Evolutionary conservation across 1,140 invertebrate species (phyloP).

Genomic region (Ganaspis sp.): DNA sequence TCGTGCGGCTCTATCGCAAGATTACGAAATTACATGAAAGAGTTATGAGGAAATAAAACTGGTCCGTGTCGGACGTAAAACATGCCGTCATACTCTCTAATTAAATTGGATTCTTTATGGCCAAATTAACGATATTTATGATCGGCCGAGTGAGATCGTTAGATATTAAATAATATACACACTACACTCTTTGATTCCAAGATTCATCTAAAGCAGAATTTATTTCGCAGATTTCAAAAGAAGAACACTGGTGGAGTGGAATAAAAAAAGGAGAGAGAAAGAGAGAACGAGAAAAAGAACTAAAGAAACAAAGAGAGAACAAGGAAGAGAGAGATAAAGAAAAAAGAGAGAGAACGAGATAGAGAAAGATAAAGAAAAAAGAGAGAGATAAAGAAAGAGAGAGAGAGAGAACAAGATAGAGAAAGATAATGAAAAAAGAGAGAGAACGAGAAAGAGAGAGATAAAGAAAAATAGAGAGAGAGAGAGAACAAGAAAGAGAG

Average conservation of each 20-base stretch:
- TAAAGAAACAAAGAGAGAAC: no score
- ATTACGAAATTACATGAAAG: background rate
- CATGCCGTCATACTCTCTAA: conserved; percentile 12
- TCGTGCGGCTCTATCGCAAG: background rate
- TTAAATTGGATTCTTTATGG: conserved; percentile 15
- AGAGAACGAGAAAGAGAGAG: no score
- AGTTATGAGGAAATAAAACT: background rate
- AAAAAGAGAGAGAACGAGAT: no score
- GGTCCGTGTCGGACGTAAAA: background rate
- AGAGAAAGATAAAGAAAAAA: no score
- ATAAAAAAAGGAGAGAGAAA: no score
- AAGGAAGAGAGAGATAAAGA: no score
- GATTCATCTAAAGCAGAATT: background rate
- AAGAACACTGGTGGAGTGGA: no score
- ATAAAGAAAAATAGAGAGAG: background rate
- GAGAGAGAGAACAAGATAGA: no score
- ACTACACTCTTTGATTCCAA: background rate
- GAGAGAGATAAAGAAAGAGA: no score
- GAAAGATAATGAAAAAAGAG: no score
- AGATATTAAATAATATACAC: background rate
- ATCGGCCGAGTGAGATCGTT: background rate
- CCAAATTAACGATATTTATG: conserved; percentile 17
- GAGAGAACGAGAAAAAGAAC: no score
- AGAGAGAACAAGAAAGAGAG: no score
- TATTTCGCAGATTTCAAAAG: background rate